Evolutionary conservation across 2,888 invertebrate genomes (phyloP), one percentile per base, ranked within the genome.

Genomic region (Agonum fuliginosum): DNA sequence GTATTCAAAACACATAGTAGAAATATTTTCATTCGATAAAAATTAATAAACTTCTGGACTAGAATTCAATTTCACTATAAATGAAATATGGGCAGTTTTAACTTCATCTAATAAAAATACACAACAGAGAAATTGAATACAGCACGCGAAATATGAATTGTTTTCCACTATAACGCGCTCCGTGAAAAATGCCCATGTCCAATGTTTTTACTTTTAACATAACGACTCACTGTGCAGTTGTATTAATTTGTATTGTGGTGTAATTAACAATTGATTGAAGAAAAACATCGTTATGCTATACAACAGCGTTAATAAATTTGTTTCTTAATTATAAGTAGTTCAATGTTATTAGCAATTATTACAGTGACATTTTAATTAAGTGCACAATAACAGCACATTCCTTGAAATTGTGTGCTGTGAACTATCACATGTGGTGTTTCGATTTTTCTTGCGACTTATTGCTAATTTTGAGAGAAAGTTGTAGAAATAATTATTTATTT

Each of bases 21-120:
- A 30, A 14, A 62, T 62, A 62, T 27, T 62, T 62, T 62, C 58
- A 62, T 8, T 62, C 14, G 30, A 30, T 30, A 62, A 62, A 62
- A 62, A 62, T 62, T 62, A 30, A 62, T 62, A 62, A 51, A 62
- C 19, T 62, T 10, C 30, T 30, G 58, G 58, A 30, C 30, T 30
- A 62, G 58, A 62, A 62, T 62, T 62, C 58, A 30, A 62, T 62
- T 62, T 30, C 58, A 30, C 58, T 30, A 30, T 17, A 62, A 27
- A 62, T 62, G 30, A 62, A 62, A 62, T 62, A 62, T 62, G 30
- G 19, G 5, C 30, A 30, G 30, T 62, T 62, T 27, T 6, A 62
- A 62, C 58, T 62, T 62, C 20, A 62, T 62, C 58, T 62, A 27
- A 62, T 62, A 30, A 62, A 62, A 62, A 62, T 62, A 62, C 58